phyloP scores from a whole-genome alignment of 2,797 vertebrate genomes.

The Percopsis omiscomaycus region DNA sequence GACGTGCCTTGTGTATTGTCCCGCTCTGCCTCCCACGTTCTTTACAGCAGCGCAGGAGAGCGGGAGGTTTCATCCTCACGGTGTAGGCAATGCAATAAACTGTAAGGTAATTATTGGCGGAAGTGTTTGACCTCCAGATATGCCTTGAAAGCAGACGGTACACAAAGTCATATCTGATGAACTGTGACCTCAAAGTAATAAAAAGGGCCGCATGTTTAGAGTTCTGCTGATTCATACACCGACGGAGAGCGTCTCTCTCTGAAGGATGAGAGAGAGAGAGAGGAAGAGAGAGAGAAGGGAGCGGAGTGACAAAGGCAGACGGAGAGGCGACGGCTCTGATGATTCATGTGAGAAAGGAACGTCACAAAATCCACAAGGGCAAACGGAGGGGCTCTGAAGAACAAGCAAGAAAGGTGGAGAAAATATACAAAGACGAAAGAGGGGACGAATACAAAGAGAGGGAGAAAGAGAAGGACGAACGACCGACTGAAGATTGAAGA shows the following conservation, averaged over 20 bases:
- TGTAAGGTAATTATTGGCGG: slow-evolving; percentile 23
- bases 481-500: background rate
- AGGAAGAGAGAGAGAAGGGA: slow-evolving; percentile 38
- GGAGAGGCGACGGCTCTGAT: slow-evolving; percentile 37
- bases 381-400: slow-evolving; percentile 32
- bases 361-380: slow-evolving; percentile 5
- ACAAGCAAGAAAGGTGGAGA: slow-evolving; percentile 26
- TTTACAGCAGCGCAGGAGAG: slow-evolving; percentile 31
- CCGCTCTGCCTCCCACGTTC: slow-evolving; percentile 26
- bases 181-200: slow-evolving; percentile 52
- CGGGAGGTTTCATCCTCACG: slow-evolving; percentile 2
- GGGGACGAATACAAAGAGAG: slow-evolving; percentile 17
- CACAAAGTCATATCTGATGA: slow-evolving; percentile 41
- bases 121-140: slow-evolving; percentile 15
- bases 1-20: slow-evolving; percentile 17
- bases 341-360: slow-evolving; percentile 50
- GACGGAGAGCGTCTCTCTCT: background rate
- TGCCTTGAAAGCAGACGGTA: slow-evolving; percentile 22
- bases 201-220: slow-evolving; percentile 9
- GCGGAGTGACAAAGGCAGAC: slow-evolving; percentile 39
- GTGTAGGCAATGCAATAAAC: background rate
- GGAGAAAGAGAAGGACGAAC: background rate
- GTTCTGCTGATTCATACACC: background rate
- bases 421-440: background rate
- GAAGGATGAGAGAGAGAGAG: slow-evolving; percentile 21